phyloP scores from a whole-genome alignment of 2,797 vertebrate species.

The Falco naumanni region DNA sequence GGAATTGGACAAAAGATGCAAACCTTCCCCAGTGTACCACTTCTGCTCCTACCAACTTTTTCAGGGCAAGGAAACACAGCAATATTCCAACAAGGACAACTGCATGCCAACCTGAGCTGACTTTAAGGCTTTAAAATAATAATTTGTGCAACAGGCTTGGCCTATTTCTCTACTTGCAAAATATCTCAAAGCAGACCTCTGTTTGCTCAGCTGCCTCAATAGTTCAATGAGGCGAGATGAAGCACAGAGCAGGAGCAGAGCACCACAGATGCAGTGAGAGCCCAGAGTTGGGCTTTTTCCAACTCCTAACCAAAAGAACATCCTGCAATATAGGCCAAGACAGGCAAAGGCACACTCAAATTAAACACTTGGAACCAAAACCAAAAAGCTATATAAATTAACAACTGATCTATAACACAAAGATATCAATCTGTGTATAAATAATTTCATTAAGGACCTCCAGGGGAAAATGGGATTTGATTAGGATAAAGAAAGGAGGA shows the following conservation, averaged over 20 bases:
- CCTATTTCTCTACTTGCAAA: background rate
- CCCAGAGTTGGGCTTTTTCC: background rate
- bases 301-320: background rate
- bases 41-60: background rate
- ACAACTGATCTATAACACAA: background rate
- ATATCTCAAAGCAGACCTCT: background rate
- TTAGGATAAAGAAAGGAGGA: background rate
- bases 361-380: background rate
- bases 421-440: background rate
- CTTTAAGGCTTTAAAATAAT: background rate
- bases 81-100: background rate
- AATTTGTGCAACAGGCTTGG: background rate
- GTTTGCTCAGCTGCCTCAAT: background rate
- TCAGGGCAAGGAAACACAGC: background rate
- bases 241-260: background rate
- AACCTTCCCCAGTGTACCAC: background rate
- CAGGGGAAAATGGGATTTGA: background rate
- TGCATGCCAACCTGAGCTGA: background rate
- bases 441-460: background rate
- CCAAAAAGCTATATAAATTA: background rate
- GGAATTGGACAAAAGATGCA: background rate
- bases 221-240: background rate
- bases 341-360: background rate
- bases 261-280: background rate
- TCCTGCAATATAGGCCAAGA: background rate